Evolutionary conservation across 2,113 vertebrate species (phyloP), one percentile per base, ranked within the genome.

Genomic region (Rhabdornis inornatus): DNA sequence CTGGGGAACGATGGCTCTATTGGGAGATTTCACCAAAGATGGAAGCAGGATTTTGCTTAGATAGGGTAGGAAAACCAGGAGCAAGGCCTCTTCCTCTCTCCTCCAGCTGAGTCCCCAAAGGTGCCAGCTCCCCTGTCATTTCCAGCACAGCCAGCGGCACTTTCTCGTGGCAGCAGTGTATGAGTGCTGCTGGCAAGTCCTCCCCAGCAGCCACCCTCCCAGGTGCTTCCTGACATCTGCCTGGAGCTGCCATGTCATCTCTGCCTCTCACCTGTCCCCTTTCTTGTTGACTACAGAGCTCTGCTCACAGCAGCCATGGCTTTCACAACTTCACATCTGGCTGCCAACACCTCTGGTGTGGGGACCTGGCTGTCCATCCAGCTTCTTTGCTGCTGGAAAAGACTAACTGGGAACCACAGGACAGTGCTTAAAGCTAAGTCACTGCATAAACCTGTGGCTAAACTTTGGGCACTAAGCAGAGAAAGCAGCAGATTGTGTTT

Each of bases 181-280:
- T 68, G 64, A 86, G 10, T 37, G 78, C 89, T 83, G 59, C 82
- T 77, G 84, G 78, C 75, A 33, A 66, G 76, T 21, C 85, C 79
- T 91, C 77, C 69, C 80, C 60, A 90, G 55, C 50, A 52, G 6
- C 27, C 27, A 2, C 50, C 27, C 50, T 52, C 50, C 49, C 50
- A 52, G 50, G 50, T 52, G 50, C 94, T 97, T 96, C 94, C 95
- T 94, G 96, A 90, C 92, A 90, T 94, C 82, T 86, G 94, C 69
- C 80, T 64, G 92, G 55, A 55, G 76, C 85, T 92, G 35, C 31
- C 11, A 0, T 44, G 52, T 50, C 2, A 6, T 50, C 83, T 74
- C 82, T 10, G 5, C 37, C 42, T 64, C 84, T 86, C 84, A 47
- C 89, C 84, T 18, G 0, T 28, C 80, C 83, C 50, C 31, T 44